Conservation (phyloP, 2,888 invertebrate species). For the Augiades crinisus region DNA sequence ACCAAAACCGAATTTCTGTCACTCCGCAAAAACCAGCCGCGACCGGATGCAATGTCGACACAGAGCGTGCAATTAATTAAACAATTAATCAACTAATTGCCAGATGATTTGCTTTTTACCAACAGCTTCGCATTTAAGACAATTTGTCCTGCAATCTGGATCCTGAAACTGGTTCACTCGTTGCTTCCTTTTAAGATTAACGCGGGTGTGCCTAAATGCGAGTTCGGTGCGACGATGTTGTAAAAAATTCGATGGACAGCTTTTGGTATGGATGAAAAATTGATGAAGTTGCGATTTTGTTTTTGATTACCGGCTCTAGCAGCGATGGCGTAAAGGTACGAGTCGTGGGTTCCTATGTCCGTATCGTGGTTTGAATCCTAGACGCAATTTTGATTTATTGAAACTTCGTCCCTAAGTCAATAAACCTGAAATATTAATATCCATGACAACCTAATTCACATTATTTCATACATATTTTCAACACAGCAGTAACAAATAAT, state of each 20-base stretch:
- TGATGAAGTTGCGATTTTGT: too few relatives aligned
- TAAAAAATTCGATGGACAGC: constrained; percentile 1
- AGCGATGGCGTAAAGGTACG: too few relatives aligned
- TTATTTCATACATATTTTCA: too few relatives aligned
- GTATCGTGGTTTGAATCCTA: too few relatives aligned
- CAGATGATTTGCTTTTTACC: constrained; percentile 72
- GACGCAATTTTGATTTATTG: too few relatives aligned
- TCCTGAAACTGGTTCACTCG: constrained; percentile 36
- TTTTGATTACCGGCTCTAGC: too few relatives aligned
- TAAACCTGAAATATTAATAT: too few relatives aligned
- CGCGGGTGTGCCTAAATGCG: constrained; percentile 39
- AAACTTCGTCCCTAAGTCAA: too few relatives aligned
- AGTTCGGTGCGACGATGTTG: not conserved
- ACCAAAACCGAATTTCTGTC: constrained; percentile 23
- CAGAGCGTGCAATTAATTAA: constrained; percentile 75
- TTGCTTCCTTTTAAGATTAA: constrained; percentile 44
- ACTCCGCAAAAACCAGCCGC: constrained; percentile 31
- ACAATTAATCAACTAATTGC: constrained; percentile 80
- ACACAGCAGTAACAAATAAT: too few relatives aligned
- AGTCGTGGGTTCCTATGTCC: too few relatives aligned
- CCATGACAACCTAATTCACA: too few relatives aligned
- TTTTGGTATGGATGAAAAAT: constrained; percentile 4
- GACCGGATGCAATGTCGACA: constrained; percentile 47
- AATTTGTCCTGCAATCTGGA: constrained; percentile 62
- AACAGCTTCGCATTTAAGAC: constrained; percentile 51